Conservation (phyloP, 2,888 invertebrate genomes). For the Anthoptus insignis region DNA sequence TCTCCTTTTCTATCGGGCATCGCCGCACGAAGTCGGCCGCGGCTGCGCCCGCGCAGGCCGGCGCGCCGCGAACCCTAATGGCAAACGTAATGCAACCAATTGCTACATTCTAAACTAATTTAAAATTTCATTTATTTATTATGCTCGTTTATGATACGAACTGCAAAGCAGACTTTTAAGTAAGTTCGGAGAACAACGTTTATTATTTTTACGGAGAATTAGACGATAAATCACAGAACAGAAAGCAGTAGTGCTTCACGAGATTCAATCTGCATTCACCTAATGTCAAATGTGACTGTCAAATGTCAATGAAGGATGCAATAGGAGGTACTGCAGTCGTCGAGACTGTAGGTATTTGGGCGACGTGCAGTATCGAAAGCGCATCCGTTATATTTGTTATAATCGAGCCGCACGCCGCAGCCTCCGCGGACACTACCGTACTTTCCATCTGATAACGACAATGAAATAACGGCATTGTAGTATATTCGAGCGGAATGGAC, state of each 20-base stretch:
- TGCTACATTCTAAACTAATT: conserved; percentile 7
- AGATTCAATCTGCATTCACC: neutral
- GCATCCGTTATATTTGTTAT: conserved; percentile 65
- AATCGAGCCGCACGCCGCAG: conserved; percentile 61
- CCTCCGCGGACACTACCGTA: conserved; percentile 58
- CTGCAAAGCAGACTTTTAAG: too few species aligned
- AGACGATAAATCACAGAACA: too few species aligned
- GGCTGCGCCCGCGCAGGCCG: conserved; percentile 52
- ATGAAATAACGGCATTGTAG: conserved; percentile 60
- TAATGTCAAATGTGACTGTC: too few species aligned
- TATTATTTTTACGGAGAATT: too few species aligned
- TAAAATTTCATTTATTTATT: too few species aligned
- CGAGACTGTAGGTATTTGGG: conserved; percentile 11
- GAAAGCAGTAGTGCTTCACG: neutral
- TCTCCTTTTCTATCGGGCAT: conserved; percentile 75
- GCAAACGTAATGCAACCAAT: conserved; percentile 42
- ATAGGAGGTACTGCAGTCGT: conserved; percentile 3
- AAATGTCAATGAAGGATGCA: neutral
- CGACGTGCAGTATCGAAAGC: conserved; percentile 40
- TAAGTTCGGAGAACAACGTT: too few species aligned
- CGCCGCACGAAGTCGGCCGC: conserved; percentile 69
- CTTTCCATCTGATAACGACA: conserved; percentile 80
- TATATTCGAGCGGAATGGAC: conserved; percentile 58
- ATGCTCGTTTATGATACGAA: too few species aligned
- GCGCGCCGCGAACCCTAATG: conserved; percentile 33